Conservation (phyloP, 2,888 invertebrate species). For the Drosophila nr. medialis region DNA sequence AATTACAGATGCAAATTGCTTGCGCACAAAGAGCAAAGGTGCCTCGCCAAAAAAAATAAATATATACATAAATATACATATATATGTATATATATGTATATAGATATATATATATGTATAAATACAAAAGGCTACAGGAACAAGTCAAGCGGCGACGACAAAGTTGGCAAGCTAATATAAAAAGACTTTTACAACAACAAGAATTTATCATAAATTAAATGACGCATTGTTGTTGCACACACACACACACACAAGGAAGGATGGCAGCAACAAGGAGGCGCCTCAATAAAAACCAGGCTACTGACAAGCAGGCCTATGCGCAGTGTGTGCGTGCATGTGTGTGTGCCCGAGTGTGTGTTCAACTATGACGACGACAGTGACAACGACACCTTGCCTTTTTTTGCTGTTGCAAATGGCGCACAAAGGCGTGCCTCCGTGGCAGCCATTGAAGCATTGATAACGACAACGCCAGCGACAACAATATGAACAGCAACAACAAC, state of each 20-base stretch:
- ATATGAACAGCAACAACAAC: conserved; percentile 35
- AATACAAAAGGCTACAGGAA: conserved; percentile 31
- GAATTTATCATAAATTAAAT: conserved; percentile 79
- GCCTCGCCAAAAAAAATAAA: conserved; percentile 4
- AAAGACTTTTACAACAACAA: conserved; percentile 62
- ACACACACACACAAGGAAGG: conserved; percentile 17
- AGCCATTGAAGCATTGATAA: conserved; percentile 40
- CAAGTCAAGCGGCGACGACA: conserved; percentile 26
- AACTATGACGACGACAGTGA: conserved; percentile 48
- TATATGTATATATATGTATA: not conserved
- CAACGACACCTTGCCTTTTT: conserved; percentile 31
- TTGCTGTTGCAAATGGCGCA: conserved; percentile 9
- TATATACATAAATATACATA: not conserved
- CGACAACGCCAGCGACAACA: conserved; percentile 52
- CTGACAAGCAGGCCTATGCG: conserved; percentile 19
- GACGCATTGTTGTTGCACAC: conserved; percentile 71
- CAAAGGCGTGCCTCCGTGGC: conserved; percentile 40
- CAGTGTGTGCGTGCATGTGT: conserved; percentile 5
- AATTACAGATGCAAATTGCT: conserved; percentile 81
- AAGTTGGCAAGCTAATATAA: conserved; percentile 76
- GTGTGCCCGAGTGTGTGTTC: conserved; percentile 18
- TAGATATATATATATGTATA: not conserved
- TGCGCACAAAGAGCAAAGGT: conserved; percentile 41
- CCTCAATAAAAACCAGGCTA: conserved; percentile 41
- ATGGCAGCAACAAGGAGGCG: conserved; percentile 18